Evolutionary conservation across 2,888 invertebrate species (phyloP), one percentile per base, ranked within the genome.

Genomic region (Drosophila trichaetosa): DNA sequence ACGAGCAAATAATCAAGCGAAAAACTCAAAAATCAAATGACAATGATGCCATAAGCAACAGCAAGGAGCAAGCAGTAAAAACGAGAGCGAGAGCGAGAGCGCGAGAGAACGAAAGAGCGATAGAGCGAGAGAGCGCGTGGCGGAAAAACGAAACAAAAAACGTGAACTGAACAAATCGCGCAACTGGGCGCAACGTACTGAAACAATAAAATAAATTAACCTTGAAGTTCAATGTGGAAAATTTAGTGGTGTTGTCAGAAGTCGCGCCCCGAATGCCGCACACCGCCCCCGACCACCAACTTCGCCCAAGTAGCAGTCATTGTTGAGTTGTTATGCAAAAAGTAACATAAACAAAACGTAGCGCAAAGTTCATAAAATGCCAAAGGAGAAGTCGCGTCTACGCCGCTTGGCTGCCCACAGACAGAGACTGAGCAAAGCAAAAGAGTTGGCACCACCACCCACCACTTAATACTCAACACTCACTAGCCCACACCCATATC

Each of bases 161-260:
- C 40, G 27, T 51, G 38, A 58, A 58, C 34, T 40, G 42, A 54
- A 58, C 29, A 48, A 52, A 46, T 58, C 46, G 65, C 56, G 33
- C 61, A 63, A 71, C 52, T 51, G 48, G 69, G 76, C 63, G 65
- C 63, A 78, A 69, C 52, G 69, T 52, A 64, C 34, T 58, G 69
- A 69, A 74, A 75, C 73, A 85, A 76, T 87, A 82, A 87, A 87
- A 80, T 88, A 85, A 84, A 84, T 84, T 82, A 87, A 80, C 80
- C 83, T 80, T 82, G 70, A 75, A 83, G 86, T 83, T 85, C 80
- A 74, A 80, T 85, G 80, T 64, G 62, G 73, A 71, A 80, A 66
- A 69, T 66, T 69, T 78, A 77, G 61, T 78, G 58, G 38, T 49
- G 67, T 49, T 69, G 67, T 34, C 62, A 57, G 46, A 56, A 71